A percentile compares a stretch with the other conserved stretches of the same genome.
Evolutionary conservation across 2,113 vertebrate genomes (phyloP).

Genomic region (Cottus gobio): DNA sequence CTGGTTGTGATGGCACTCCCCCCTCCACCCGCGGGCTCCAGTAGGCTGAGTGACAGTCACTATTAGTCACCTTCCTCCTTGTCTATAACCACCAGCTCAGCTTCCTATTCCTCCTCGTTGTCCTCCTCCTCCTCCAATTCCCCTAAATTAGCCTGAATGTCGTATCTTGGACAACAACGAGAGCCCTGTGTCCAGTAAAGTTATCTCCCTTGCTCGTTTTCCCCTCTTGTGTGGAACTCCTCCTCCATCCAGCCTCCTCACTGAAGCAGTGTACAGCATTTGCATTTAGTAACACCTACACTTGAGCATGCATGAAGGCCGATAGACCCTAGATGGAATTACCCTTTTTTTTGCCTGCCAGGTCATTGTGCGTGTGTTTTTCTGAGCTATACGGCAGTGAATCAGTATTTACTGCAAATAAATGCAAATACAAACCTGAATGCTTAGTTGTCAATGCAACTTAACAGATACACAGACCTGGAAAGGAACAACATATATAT

Average conservation of each 20-base stretch:
- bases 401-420: slow-evolving; percentile 39
- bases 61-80: slow-evolving; percentile 77
- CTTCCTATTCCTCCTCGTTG: slow-evolving; percentile 67
- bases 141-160: slow-evolving; percentile 74
- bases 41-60: slow-evolving; percentile 59
- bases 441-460: background rate
- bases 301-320: slow-evolving; percentile 6
- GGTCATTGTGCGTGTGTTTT: slow-evolving; percentile 7
- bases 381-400: background rate
- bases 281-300: slow-evolving; percentile 33
- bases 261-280: slow-evolving; percentile 8
- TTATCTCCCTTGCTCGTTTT: slow-evolving; percentile 16
- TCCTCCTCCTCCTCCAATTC: slow-evolving; percentile 71
- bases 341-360: slow-evolving; percentile 22
- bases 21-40: slow-evolving; percentile 47
- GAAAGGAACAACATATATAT: background rate
- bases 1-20: slow-evolving; percentile 61
- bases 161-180: slow-evolving; percentile 67
- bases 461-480: background rate
- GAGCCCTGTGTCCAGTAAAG: slow-evolving; percentile 62
- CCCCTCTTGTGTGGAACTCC: slow-evolving; percentile 25
- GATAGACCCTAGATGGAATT: slow-evolving; percentile 4
- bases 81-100: slow-evolving; percentile 57
- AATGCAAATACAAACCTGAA: background rate
- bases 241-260: slow-evolving; percentile 48